A percentile compares a stretch with the other conserved stretches of the same genome.
phyloP scores from a whole-genome alignment of 1,140 invertebrate species.

The Arion vulgaris region DNA sequence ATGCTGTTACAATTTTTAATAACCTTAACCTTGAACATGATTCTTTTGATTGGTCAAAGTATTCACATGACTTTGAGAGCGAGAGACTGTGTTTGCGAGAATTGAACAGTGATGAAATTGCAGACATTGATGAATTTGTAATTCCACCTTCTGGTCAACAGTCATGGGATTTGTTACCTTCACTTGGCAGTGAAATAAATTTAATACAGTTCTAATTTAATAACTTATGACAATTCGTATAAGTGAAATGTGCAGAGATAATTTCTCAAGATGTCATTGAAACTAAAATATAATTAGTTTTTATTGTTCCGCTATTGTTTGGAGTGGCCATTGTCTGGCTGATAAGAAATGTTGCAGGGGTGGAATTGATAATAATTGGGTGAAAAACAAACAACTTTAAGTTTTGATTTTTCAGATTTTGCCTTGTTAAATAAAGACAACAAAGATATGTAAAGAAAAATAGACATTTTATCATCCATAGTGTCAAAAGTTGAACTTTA shows the following conservation, averaged over 20 bases:
- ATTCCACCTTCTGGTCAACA: not conserved
- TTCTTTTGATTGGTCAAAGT: conserved; percentile 8
- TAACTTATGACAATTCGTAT: not conserved
- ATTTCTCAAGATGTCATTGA: too few relatives aligned
- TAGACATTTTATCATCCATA: too few relatives aligned
- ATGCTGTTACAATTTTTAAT: not conserved
- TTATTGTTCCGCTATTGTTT: too few relatives aligned
- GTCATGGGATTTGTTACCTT: not conserved
- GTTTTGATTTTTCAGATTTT: too few relatives aligned
- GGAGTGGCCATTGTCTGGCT: too few relatives aligned
- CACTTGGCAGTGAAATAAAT: not conserved
- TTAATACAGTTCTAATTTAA: not conserved
- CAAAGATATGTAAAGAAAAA: too few relatives aligned
- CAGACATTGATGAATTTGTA: conserved; percentile 4
- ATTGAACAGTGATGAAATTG: not conserved
- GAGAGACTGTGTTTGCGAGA: not conserved
- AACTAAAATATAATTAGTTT: too few relatives aligned
- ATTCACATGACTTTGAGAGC: not conserved
- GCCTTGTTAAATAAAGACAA: too few relatives aligned
- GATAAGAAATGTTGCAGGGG: too few relatives aligned
- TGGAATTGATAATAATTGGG: too few relatives aligned
- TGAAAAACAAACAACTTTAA: too few relatives aligned
- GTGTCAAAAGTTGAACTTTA: too few relatives aligned
- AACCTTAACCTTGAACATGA: not conserved
- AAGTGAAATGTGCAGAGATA: not conserved